Conservation (phyloP, 2,113 vertebrate species). For the Sphyrna mokarran region DNA sequence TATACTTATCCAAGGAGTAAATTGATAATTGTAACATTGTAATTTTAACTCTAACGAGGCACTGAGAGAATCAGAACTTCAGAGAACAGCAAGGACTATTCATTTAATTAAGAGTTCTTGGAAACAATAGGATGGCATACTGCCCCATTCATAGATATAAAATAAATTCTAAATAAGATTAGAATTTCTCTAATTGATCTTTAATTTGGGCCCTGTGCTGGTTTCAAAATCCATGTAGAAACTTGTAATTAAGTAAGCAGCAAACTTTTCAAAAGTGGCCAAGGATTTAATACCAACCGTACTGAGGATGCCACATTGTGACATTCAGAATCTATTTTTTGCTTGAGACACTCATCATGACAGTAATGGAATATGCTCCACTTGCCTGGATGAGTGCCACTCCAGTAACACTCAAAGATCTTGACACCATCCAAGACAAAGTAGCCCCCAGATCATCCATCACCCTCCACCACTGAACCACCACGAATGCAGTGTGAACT, state of each 20-base stretch:
- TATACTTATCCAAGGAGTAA: neutral
- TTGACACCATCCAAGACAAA: neutral
- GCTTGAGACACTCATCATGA: neutral
- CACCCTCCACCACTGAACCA: too few relatives aligned
- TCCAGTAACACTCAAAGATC: neutral
- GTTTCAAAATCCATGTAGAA: neutral
- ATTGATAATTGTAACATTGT: neutral
- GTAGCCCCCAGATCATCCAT: too few relatives aligned
- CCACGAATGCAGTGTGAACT: neutral
- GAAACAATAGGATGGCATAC: neutral
- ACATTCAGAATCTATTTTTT: neutral
- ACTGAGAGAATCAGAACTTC: neutral
- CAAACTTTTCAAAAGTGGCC: neutral
- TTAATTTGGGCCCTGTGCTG: neutral
- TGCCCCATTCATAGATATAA: neutral
- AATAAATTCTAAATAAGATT: neutral
- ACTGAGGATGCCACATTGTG: neutral
- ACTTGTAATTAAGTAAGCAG: neutral
- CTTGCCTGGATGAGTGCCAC: neutral
- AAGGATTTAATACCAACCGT: neutral
- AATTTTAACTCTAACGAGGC: neutral
- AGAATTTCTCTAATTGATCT: neutral
- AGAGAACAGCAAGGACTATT: neutral
- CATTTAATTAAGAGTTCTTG: neutral
- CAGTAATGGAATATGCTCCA: neutral